Percentiles rank a stretch among this genome's conserved stretches.
Evolutionary conservation across 2,113 vertebrate species (phyloP).

Genomic region (Sigmodon hispidus): DNA sequence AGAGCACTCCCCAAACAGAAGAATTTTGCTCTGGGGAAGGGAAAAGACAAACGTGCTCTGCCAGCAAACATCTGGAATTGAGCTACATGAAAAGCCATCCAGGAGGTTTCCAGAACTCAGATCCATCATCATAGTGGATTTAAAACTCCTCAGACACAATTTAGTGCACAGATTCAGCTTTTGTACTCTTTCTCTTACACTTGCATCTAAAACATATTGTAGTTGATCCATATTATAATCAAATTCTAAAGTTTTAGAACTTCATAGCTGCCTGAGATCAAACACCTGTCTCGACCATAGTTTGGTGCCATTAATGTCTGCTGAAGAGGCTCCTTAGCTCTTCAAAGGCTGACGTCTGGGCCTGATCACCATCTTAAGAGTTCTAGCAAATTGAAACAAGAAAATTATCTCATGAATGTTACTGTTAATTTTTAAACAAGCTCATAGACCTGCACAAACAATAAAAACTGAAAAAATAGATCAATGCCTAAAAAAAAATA

Average conservation of each 20-base stretch:
- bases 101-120: neutral
- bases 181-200: neutral
- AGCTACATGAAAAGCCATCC: neutral
- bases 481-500: neutral
- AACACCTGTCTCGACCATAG: neutral
- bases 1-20: neutral
- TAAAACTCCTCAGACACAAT: neutral
- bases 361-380: neutral
- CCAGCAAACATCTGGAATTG: neutral
- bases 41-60: neutral
- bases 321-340: neutral
- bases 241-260: neutral
- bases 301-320: neutral
- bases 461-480: neutral
- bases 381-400: constrained; percentile 41
- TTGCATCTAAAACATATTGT: neutral
- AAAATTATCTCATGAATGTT: constrained; percentile 37
- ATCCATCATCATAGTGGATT: neutral
- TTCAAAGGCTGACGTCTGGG: constrained; percentile 35
- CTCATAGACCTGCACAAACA: constrained; percentile 5
- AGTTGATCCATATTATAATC: neutral
- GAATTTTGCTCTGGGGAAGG: neutral
- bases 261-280: neutral
- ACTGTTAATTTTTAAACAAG: constrained; percentile 33
- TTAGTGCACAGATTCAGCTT: neutral